phyloP scores from a whole-genome alignment of 2,797 vertebrate genomes.

The Apogon hyalosoma region DNA sequence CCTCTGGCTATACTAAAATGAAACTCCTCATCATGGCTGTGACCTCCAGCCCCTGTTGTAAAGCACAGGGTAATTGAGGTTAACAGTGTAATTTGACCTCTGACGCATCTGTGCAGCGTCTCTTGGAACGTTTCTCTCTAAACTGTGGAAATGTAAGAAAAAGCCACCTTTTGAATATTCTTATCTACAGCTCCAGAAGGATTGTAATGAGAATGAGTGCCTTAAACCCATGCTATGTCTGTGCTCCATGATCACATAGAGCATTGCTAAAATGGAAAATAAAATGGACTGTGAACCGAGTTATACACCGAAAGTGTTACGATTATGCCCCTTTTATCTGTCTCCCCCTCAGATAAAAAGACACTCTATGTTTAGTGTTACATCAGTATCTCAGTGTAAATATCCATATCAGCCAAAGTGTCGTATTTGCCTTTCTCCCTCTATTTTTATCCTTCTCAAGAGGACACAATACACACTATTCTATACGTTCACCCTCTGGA shows the following conservation, averaged over 20 bases:
- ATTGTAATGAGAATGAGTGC: constrained; percentile 39
- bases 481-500: constrained; percentile 21
- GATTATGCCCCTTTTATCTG: constrained; percentile 15
- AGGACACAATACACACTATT: constrained; percentile 24
- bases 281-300: constrained; percentile 28
- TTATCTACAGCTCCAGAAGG: constrained; percentile 64
- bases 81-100: constrained; percentile 69
- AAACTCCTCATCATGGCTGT: constrained; percentile 53
- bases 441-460: constrained; percentile 3
- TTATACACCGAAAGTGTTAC: constrained; percentile 6
- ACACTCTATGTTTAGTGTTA: constrained; percentile 17
- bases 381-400: constrained; percentile 25
- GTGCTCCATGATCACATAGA: constrained; percentile 35
- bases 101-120: constrained; percentile 35
- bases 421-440: constrained; percentile 1
- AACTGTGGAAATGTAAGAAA: constrained; percentile 50
- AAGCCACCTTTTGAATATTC: constrained; percentile 52
- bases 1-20: constrained; percentile 55
- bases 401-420: constrained; percentile 24
- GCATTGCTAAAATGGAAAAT: constrained; percentile 23
- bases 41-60: constrained; percentile 59
- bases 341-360: constrained; percentile 14
- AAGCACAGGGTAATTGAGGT: constrained; percentile 75
- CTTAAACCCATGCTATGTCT: constrained; percentile 29
- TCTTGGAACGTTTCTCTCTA: constrained; percentile 24